These are phyloP conservation scores for Idris sp. DNA, from an alignment of 1,140 invertebrate species.

Conservation along the genomic window DNA sequence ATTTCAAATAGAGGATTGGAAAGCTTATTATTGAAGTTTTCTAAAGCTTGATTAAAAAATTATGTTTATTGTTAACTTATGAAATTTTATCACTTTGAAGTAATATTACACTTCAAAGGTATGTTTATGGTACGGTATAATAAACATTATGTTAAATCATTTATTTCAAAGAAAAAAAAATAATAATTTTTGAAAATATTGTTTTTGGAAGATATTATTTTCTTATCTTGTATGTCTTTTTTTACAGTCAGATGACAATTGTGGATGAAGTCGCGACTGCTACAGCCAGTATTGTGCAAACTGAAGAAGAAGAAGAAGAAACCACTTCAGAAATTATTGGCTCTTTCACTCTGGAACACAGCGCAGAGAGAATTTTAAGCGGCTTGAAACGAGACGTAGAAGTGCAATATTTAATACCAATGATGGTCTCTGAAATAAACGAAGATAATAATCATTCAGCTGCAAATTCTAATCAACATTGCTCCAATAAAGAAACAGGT, in stretches of 20 bases:
- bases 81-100: no score
- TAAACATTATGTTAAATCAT: no score
- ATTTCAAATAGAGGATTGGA: no score
- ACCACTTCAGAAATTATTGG: constrained; percentile 55
- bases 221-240: background rate
- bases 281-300: constrained; percentile 73
- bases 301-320: constrained; percentile 67
- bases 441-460: constrained; percentile 59
- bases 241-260: constrained; percentile 62
- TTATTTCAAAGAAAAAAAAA: no score
- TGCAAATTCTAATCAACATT: constrained; percentile 57
- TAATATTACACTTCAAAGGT: no score
- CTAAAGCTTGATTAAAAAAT: no score
- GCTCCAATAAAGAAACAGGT: constrained; percentile 62
- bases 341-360: constrained; percentile 75
- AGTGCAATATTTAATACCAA: constrained; percentile 78
- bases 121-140: no score
- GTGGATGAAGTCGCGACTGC: constrained; percentile 75
- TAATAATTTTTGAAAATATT: no score
- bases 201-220: background rate
- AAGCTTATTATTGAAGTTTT: no score
- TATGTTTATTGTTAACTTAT: no score
- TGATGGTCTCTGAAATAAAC: constrained; percentile 68
- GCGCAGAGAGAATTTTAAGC: constrained; percentile 78
- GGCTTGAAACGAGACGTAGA: constrained; percentile 78